Evolutionary conservation across 1,140 invertebrate genomes (phyloP).

Genomic region (Neodiprion pinetum): DNA sequence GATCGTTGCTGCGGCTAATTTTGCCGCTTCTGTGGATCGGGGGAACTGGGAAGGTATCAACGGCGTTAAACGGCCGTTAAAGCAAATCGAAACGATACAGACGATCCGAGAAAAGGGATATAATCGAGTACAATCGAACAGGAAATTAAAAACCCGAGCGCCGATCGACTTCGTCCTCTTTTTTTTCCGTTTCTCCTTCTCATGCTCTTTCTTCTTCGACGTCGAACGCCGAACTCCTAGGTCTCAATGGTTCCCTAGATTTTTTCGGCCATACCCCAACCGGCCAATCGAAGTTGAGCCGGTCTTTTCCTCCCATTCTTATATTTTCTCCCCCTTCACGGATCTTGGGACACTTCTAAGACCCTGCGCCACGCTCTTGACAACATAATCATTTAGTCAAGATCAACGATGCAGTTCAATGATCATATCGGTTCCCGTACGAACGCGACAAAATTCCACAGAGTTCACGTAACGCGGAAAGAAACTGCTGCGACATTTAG

Average conservation of each 20-base stretch:
- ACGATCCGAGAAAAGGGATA: conserved; percentile 28
- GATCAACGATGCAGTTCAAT: background rate
- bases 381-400: conserved; percentile 15
- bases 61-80: background rate
- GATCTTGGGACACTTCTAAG: conserved; percentile 14
- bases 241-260: background rate
- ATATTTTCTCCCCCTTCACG: background rate
- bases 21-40: background rate
- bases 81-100: conserved; percentile 7
- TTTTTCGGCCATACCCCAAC: background rate
- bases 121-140: conserved; percentile 38
- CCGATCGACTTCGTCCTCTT: conserved; percentile 4
- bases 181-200: background rate
- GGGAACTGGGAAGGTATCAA: background rate
- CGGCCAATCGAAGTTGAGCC: background rate
- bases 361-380: conserved; percentile 15
- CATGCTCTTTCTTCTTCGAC: background rate
- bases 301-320: background rate
- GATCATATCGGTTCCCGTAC: too few relatives aligned
- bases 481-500: too few relatives aligned
- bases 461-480: too few relatives aligned
- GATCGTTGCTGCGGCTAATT: background rate
- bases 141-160: conserved; percentile 37
- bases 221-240: background rate
- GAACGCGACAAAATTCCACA: too few relatives aligned